phyloP scores from a whole-genome alignment of 2,888 invertebrate genomes.

The Andrena marginata region DNA sequence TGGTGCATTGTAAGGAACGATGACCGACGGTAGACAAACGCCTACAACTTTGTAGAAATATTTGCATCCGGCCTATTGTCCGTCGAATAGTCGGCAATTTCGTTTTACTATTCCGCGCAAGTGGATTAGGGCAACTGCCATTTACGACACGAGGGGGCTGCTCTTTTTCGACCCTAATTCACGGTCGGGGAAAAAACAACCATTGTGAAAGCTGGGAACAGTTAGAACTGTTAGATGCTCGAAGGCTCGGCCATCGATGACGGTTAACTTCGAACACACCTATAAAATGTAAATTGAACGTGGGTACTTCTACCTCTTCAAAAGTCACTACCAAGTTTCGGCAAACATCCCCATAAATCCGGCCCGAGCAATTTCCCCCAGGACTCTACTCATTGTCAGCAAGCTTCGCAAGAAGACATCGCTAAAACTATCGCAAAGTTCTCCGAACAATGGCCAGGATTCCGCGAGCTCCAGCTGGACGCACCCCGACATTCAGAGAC shows the following conservation, averaged over 20 bases:
- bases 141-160: slow-evolving; percentile 11
- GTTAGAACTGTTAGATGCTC: neutral
- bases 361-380: no score
- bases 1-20: slow-evolving; percentile 14
- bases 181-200: neutral
- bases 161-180: neutral
- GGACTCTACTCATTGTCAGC: no score
- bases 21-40: neutral
- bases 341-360: no score
- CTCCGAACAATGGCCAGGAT: neutral
- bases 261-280: no score
- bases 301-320: no score
- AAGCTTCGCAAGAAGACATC: no score
- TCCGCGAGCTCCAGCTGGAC: neutral
- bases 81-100: slow-evolving; percentile 19
- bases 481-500: slow-evolving; percentile 11
- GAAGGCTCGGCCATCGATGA: neutral
- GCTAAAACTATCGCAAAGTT: neutral
- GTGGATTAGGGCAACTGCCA: slow-evolving; percentile 27
- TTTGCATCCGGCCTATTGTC: slow-evolving; percentile 24
- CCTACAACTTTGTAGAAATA: slow-evolving; percentile 24
- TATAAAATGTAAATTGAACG: no score
- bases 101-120: slow-evolving; percentile 26
- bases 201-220: neutral
- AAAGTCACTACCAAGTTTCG: no score